A percentile compares a stretch with the other conserved stretches of the same genome.
phyloP scores from a whole-genome alignment of 2,113 vertebrate genomes.

The Uria lomvia region DNA sequence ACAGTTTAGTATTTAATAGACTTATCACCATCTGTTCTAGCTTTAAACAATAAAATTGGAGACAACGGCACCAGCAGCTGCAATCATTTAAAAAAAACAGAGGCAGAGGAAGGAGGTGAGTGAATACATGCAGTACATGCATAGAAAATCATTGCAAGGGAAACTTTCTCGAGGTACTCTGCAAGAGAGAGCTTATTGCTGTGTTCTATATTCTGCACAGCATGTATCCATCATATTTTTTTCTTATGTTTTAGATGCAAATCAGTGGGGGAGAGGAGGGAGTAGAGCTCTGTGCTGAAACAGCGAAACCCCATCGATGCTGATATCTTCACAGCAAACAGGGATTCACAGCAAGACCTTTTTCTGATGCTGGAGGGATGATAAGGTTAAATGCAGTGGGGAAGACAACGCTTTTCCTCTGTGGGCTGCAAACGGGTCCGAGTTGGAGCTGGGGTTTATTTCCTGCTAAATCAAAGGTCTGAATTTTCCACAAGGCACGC shows the following conservation, averaged over 20 bases:
- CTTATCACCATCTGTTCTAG: constrained; percentile 43
- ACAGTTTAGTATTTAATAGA: constrained; percentile 44
- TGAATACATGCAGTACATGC: background rate
- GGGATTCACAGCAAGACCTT: background rate
- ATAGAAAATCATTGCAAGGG: background rate
- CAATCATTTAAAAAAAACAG: background rate
- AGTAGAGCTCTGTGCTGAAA: background rate
- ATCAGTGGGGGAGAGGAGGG: background rate
- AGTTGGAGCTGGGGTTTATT: background rate
- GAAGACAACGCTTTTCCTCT: background rate
- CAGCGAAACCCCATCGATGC: background rate
- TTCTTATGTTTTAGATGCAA: background rate
- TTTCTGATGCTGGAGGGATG: background rate
- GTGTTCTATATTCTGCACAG: background rate
- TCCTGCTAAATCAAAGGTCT: background rate
- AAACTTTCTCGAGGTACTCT: background rate
- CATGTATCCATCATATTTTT: background rate
- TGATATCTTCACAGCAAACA: background rate
- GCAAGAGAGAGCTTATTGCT: background rate
- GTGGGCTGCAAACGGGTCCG: fast-evolving
- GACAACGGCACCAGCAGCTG: background rate
- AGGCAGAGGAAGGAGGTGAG: background rate
- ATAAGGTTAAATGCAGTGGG: background rate
- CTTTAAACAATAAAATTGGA: constrained; percentile 48
- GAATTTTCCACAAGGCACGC: background rate